Percentiles rank a stretch among this genome's conserved stretches.
These are phyloP conservation scores for Dicycla oo DNA, from an alignment of 2,888 invertebrate species.

Conservation along the genomic window DNA sequence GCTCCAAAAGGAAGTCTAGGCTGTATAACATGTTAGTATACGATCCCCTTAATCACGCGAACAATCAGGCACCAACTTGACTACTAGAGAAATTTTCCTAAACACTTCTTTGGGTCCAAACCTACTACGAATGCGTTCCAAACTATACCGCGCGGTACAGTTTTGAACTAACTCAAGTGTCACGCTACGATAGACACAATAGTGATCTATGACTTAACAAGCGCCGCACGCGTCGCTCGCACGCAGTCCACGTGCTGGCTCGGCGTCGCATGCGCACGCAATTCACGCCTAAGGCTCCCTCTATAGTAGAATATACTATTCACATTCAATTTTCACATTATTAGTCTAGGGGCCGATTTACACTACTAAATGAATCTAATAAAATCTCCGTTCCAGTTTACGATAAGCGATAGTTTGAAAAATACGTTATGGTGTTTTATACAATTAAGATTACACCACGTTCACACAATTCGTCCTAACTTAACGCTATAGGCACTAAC, in stretches of 20 bases:
- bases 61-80: constrained; percentile 89
- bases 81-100: constrained; percentile 86
- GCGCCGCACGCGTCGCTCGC: constrained; percentile 4
- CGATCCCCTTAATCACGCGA: constrained; percentile 75
- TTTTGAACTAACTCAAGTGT: constrained; percentile 65
- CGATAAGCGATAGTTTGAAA: constrained; percentile 74
- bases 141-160: constrained; percentile 15
- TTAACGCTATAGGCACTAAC: constrained; percentile 88
- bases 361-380: constrained; percentile 77
- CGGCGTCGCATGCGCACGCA: constrained; percentile 18
- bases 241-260: not conserved
- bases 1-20: constrained; percentile 81
- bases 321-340: constrained; percentile 68
- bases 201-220: constrained; percentile 26
- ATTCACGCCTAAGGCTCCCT: constrained; percentile 72
- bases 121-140: constrained; percentile 69
- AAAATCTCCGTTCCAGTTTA: constrained; percentile 73
- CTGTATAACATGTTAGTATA: constrained; percentile 72
- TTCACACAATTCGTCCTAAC: constrained; percentile 84
- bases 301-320: constrained; percentile 64
- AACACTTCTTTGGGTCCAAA: constrained; percentile 79
- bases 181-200: constrained; percentile 60
- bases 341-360: constrained; percentile 73
- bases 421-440: constrained; percentile 72
- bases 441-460: constrained; percentile 72